Percentiles rank a stretch among this genome's conserved stretches.
phyloP scores from a whole-genome alignment of 2,113 vertebrate species.

The Acanthochromis polyacanthus region DNA sequence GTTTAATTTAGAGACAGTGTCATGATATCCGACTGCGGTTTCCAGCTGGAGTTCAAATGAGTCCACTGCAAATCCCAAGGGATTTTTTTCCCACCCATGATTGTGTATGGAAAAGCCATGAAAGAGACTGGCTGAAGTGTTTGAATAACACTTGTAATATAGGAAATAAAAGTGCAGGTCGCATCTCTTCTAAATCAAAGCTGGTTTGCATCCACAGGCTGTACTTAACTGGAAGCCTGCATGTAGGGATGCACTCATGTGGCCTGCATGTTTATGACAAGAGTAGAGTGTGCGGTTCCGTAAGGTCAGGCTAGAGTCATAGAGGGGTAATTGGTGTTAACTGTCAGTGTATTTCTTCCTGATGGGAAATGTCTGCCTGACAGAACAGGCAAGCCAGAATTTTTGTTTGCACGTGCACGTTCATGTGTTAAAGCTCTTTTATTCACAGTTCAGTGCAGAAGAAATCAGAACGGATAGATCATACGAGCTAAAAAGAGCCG shows the following conservation, averaged over 20 bases:
- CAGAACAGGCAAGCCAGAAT: slow-evolving; percentile 1
- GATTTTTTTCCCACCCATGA: neutral
- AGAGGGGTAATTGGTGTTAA: slow-evolving; percentile 36
- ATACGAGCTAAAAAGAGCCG: neutral
- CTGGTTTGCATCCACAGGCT: slow-evolving; percentile 33
- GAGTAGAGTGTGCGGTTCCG: slow-evolving; percentile 10
- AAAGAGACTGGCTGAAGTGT: slow-evolving; percentile 14
- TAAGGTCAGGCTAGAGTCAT: slow-evolving; percentile 60
- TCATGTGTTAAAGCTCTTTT: neutral
- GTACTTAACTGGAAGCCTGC: slow-evolving; percentile 37
- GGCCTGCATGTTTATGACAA: slow-evolving; percentile 36
- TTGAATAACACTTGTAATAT: slow-evolving; percentile 30
- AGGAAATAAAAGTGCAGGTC: slow-evolving; percentile 33
- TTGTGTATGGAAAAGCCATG: slow-evolving; percentile 10
- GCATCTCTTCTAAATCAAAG: slow-evolving; percentile 37
- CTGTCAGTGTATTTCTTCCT: slow-evolving; percentile 15
- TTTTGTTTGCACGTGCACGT: neutral
- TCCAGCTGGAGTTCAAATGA: slow-evolving; percentile 22
- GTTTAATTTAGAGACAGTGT: slow-evolving; percentile 18
- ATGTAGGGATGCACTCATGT: slow-evolving; percentile 45
- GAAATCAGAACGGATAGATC: neutral
- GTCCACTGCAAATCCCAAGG: neutral
- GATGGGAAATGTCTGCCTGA: slow-evolving; percentile 13
- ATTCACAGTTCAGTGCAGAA: neutral
- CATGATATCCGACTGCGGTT: slow-evolving; percentile 6